Evolutionary conservation across 2,797 vertebrate species (phyloP), one percentile per base, ranked within the genome.

Genomic region (Brachymystax lenok): DNA sequence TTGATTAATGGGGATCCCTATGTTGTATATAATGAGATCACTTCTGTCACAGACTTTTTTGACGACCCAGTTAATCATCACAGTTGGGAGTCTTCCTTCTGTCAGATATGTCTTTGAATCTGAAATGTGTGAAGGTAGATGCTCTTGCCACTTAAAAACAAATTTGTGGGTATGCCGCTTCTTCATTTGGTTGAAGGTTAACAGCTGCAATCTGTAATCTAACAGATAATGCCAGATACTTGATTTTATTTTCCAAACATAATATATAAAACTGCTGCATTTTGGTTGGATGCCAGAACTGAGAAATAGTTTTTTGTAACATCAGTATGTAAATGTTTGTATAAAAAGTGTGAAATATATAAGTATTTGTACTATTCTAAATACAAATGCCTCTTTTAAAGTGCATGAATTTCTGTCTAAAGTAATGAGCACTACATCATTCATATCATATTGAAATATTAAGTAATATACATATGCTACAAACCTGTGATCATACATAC

Each of bases 61-160:
- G 35, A 19, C 56, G n/a, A 59, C 56, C n/a, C 24, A 74, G 17
- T 21, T 74, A 64, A 64, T 64, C 61, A n/a, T 64, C 61, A 27
- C 61, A 27, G 61, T 64, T 64, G 61, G 21, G 61, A 64, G 72
- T 74, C 72, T 59, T 59, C 1, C 33, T 52, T 52, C 16, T 52
- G 14, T 52, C 51, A 52, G 51, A 16, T 52, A 52, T 52, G 51
- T 52, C 35, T 52, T 52, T 61, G 16, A 74, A 74, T 61, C 24
- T 74, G 51, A 74, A 74, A 33, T 74, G 28, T 35, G 27, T 74
- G 28, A 59, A 74, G 27, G 56, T 74, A 35, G 72, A 74, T 59
- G 28, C 61, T 66, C 33, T 75, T 75, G 74, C 63, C 74, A 40
- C 68, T 51, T 75, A 66, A 75, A 50, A 66, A 75, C 14, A 68